Conservation (phyloP, 2,888 invertebrate species). For the Andrena praecox region DNA sequence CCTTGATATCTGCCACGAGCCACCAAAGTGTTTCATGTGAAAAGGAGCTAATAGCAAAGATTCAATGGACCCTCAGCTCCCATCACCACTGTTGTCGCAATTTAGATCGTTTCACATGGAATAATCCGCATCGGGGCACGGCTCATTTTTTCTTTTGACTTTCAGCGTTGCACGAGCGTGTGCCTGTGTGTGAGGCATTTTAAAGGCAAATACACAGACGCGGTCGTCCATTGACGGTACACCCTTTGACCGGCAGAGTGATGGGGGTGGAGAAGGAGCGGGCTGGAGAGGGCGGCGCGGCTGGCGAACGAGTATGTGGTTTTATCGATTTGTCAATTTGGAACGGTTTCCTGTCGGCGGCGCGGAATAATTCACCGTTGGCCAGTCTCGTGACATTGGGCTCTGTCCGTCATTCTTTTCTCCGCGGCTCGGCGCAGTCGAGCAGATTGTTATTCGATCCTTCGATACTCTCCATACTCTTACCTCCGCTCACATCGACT, state of each 20-base stretch:
- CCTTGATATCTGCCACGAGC: no score
- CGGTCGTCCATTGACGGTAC: slow-evolving; percentile 9
- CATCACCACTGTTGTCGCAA: not conserved
- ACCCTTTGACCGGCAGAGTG: slow-evolving; percentile 38
- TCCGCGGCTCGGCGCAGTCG: not conserved
- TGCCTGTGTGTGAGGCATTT: slow-evolving; percentile 10
- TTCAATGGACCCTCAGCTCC: not conserved
- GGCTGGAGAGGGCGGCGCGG: not conserved
- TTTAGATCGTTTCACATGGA: not conserved
- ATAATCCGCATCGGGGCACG: not conserved
- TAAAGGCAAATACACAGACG: slow-evolving; percentile 22
- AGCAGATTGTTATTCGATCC: not conserved
- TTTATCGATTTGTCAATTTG: slow-evolving; percentile 68
- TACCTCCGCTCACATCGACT: not conserved
- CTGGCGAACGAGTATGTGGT: slow-evolving; percentile 43
- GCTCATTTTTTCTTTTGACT: not conserved
- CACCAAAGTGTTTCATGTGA: no score
- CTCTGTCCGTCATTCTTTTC: slow-evolving; percentile 7
- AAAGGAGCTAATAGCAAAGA: not conserved
- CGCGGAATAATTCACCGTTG: slow-evolving; percentile 59
- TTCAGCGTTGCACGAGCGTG: not conserved
- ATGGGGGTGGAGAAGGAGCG: slow-evolving; percentile 1
- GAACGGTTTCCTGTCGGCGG: slow-evolving; percentile 57
- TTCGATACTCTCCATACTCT: slow-evolving; percentile 15
- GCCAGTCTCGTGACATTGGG: slow-evolving; percentile 25